These are phyloP conservation scores for Lithobius niger DNA, from an alignment of 1,140 invertebrate species.

Conservation along the genomic window DNA sequence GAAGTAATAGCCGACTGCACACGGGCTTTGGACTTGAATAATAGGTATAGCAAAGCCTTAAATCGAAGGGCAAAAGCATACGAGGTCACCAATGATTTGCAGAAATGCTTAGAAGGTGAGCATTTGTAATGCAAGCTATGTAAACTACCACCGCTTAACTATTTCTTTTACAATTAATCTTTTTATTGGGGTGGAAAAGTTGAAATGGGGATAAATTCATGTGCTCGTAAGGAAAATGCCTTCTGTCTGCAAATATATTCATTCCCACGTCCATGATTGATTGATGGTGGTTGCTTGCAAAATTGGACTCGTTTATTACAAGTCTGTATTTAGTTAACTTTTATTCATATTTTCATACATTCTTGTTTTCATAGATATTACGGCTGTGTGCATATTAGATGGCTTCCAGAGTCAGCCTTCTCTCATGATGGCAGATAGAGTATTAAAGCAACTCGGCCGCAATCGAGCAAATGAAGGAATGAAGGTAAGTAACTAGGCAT, in stretches of 20 bases:
- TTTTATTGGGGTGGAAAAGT: too few species aligned
- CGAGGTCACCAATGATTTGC: slow-evolving; percentile 60
- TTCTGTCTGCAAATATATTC: too few species aligned
- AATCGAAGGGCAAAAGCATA: slow-evolving; percentile 64
- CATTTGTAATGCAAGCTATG: too few species aligned
- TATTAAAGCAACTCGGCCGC: slow-evolving; percentile 58
- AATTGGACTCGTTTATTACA: too few species aligned
- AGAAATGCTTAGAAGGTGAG: slow-evolving; percentile 56
- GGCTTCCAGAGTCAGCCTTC: slow-evolving; percentile 65
- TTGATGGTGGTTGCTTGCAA: too few species aligned
- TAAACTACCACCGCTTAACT: too few species aligned
- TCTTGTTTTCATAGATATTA: slow-evolving; percentile 53
- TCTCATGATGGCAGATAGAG: slow-evolving; percentile 64
- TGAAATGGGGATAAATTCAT: too few species aligned
- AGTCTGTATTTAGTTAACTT: too few species aligned
- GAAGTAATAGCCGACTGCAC: slow-evolving; percentile 75
- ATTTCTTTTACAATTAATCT: too few species aligned
- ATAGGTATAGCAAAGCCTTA: slow-evolving; percentile 79
- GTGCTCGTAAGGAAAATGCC: too few species aligned
- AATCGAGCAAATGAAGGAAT: slow-evolving; percentile 28
- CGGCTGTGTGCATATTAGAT: slow-evolving; percentile 79
- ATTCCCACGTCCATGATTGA: too few species aligned
- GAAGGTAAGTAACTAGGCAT: slow-evolving; percentile 13
- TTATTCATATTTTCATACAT: too few species aligned
- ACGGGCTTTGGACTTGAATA: slow-evolving; percentile 68